Percentiles rank a stretch among this genome's conserved stretches.
These are phyloP conservation scores for Arothron firmamentum DNA, from an alignment of 2,113 vertebrate species.

Conservation along the genomic window DNA sequence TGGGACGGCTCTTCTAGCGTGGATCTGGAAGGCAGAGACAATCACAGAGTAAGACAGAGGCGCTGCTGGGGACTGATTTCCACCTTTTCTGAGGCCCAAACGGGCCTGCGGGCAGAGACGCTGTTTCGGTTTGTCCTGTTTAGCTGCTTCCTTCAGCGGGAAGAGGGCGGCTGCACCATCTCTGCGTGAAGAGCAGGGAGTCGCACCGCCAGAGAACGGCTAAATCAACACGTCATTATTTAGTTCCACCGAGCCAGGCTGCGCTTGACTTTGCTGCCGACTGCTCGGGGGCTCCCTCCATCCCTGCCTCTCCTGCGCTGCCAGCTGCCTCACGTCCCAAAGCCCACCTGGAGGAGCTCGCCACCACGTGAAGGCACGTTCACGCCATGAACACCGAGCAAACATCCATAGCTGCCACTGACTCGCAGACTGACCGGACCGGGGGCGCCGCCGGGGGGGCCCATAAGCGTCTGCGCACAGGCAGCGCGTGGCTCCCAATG, in stretches of 20 bases:
- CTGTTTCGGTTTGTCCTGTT: background rate
- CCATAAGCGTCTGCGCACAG: constrained; percentile 34
- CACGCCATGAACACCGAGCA: constrained; percentile 53
- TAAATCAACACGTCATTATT: constrained; percentile 85
- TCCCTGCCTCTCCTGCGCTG: constrained; percentile 67
- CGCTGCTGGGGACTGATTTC: constrained; percentile 5
- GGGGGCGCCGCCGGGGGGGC: constrained; percentile 40
- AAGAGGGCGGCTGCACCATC: constrained; percentile 42
- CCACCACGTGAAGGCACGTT: too few species aligned
- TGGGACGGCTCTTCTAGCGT: constrained; percentile 85
- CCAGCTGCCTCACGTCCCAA: constrained; percentile 74
- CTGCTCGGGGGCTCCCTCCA: constrained; percentile 66
- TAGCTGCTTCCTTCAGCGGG: background rate
- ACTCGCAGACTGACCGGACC: constrained; percentile 60
- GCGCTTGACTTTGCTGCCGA: constrained; percentile 79
- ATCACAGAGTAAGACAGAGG: constrained; percentile 5
- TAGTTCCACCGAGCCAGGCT: constrained; percentile 78
- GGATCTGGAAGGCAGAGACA: constrained; percentile 69
- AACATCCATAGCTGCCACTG: constrained; percentile 65
- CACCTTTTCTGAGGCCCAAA: background rate
- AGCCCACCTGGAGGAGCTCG: constrained; percentile 74
- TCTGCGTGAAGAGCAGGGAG: constrained; percentile 27
- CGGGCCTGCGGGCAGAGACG: background rate
- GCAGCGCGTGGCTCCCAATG: constrained; percentile 46
- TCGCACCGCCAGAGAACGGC: constrained; percentile 44